Evolutionary conservation across 2,888 invertebrate genomes (phyloP), one percentile per base, ranked within the genome.

Genomic region (Cephus pygmeus): DNA sequence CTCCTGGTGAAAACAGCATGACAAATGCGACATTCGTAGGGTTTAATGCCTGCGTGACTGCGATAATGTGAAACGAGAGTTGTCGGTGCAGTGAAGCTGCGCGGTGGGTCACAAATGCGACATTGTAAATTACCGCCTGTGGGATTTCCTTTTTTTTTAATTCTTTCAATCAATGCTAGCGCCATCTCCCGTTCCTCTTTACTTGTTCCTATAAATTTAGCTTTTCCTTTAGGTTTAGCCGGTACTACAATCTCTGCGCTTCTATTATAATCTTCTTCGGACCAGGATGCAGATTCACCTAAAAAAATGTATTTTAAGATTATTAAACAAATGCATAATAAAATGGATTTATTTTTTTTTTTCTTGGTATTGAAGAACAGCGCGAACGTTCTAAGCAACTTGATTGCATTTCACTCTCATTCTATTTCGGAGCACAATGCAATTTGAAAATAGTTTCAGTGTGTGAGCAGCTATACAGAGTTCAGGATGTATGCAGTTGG

Each of bases 41-140:
- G 94, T 85, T 94, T 94, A 83, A 94, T 94, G 69, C 94, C 94
- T 89, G 94, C 94, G 87, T 94, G 94, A 85, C 93, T 94, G 56
- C 94, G 91, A 85, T 94, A 94, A 86, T 94, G 94, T 69, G 93
- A 93, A 82, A 93, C 93, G 23, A 94, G 91, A 4, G 94, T 94
- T 34, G 94, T 93, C 31, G 92, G 92, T 11, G 94, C 94, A 9
- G 94, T 94, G 84, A 94, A 94, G 73, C 92, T 92, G 77, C 93
- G 92, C 12, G 92, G 92, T 12, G 92, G 92, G 80, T 92, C 91
- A 83, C 94, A 94, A 76, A 94, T 93, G 82, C 92, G 92, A 87
- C 94, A 94, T 77, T 92, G 92, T 34, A 93, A 87, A 82, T 92
- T 91, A 75, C 84, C 89, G 15, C 91, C 91, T 1, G 88, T 87